Evolutionary conservation across 2,797 vertebrate genomes (phyloP).

Genomic region (Lutjanus argentimaculatus): DNA sequence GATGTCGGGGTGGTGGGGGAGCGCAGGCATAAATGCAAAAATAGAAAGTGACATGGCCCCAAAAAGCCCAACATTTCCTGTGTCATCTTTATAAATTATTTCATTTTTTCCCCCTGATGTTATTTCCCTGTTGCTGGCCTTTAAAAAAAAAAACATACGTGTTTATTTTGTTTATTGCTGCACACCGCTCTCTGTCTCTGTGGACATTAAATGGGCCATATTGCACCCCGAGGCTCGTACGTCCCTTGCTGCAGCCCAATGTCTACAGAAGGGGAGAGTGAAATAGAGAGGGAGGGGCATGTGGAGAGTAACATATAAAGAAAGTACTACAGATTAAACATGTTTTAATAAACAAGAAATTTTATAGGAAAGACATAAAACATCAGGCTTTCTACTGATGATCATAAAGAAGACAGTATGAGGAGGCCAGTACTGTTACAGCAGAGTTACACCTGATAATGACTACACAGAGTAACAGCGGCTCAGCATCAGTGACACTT

Average conservation of each 20-base stretch:
- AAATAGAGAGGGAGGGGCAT: constrained; percentile 1
- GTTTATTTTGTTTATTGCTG: constrained; percentile 27
- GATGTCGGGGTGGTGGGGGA: neutral
- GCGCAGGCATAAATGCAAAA: constrained; percentile 15
- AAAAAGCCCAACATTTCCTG: neutral
- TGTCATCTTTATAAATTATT: neutral
- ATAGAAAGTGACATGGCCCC: constrained; percentile 31
- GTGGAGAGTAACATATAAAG: constrained; percentile 9
- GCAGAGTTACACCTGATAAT: neutral
- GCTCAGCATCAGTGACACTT: constrained; percentile 17
- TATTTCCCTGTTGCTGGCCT: neutral
- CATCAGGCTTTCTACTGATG: neutral
- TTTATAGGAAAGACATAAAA: neutral
- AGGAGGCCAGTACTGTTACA: neutral
- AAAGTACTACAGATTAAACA: no score
- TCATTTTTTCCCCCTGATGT: no score
- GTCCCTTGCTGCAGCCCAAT: constrained; percentile 62
- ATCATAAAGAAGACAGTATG: neutral
- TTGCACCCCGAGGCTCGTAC: constrained; percentile 66
- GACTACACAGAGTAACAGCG: neutral
- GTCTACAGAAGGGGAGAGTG: constrained; percentile 37
- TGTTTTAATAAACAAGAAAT: no score
- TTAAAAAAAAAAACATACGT: neutral
- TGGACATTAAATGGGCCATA: constrained; percentile 75
- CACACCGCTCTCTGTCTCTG: constrained; percentile 32